Percentiles rank a stretch among this genome's conserved stretches.
These are phyloP conservation scores for Geotrypetes seraphini DNA, from an alignment of 2,797 vertebrate genomes.

Conservation along the genomic window DNA sequence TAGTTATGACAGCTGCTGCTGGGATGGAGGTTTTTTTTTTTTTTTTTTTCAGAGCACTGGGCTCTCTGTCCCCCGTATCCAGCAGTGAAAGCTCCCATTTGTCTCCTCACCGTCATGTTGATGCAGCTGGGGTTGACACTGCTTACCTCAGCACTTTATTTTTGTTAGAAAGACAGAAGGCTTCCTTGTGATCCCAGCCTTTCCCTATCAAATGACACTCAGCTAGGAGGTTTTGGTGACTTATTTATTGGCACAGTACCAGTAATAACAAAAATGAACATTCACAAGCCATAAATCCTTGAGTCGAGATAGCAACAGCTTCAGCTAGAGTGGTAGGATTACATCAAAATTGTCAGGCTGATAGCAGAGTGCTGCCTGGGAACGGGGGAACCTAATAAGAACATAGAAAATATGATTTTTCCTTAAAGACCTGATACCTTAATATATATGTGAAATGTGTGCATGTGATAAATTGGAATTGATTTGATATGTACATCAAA, in stretches of 20 bases:
- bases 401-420: background rate
- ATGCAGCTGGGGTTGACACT: conserved; percentile 61
- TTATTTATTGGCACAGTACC: conserved; percentile 59
- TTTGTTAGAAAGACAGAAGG: conserved; percentile 51
- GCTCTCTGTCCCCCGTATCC: conserved; percentile 38
- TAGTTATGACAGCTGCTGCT: conserved; percentile 43
- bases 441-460: background rate
- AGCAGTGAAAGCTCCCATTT: conserved; percentile 61
- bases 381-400: conserved; percentile 15
- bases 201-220: conserved; percentile 68
- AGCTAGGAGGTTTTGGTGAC: conserved; percentile 52
- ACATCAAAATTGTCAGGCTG: conserved; percentile 34
- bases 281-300: conserved; percentile 58
- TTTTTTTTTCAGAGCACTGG: conserved; percentile 34
- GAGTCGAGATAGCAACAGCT: conserved; percentile 37
- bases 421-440: background rate
- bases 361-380: conserved; percentile 20
- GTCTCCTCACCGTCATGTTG: conserved; percentile 57
- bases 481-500: background rate
- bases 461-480: background rate
- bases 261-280: conserved; percentile 57
- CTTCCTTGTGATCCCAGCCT: conserved; percentile 62
- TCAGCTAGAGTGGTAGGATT: conserved; percentile 29
- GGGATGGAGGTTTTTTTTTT: conserved; percentile 36
- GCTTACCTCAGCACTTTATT: conserved; percentile 58